Conservation (phyloP, 2,888 invertebrate genomes). For the Idaea biselata region DNA sequence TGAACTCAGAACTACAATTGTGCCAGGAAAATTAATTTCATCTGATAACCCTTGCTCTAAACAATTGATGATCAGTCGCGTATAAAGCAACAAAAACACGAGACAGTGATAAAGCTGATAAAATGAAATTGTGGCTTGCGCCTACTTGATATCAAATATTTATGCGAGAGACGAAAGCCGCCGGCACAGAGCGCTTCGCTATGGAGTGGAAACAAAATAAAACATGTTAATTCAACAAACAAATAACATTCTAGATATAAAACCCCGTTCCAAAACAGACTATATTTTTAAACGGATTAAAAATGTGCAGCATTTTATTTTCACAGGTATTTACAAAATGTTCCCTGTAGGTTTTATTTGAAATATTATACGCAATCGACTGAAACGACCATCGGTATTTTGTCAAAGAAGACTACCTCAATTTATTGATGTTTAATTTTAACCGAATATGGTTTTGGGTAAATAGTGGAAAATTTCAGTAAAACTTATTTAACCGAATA, state of each 20-base stretch:
- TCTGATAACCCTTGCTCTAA: constrained; percentile 26
- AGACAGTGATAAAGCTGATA: constrained; percentile 45
- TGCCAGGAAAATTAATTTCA: too few relatives aligned
- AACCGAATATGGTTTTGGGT: constrained; percentile 20
- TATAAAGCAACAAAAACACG: constrained; percentile 38
- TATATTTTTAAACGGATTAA: constrained; percentile 24
- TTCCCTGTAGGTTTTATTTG: background rate
- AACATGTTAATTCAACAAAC: constrained; percentile 48
- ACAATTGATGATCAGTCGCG: constrained; percentile 37
- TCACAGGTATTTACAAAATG: background rate
- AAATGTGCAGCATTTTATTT: background rate
- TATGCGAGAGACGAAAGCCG: constrained; percentile 44
- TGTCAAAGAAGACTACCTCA: background rate
- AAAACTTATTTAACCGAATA: constrained; percentile 19
- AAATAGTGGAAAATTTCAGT: constrained; percentile 40
- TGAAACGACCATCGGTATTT: background rate
- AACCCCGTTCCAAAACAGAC: constrained; percentile 38
- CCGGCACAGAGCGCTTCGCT: constrained; percentile 39
- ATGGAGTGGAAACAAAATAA: constrained; percentile 46
- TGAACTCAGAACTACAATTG: too few relatives aligned
- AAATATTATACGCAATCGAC: background rate
- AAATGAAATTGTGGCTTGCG: constrained; percentile 49
- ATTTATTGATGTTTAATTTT: constrained; percentile 4
- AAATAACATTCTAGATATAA: constrained; percentile 51
- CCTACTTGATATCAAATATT: constrained; percentile 59